Base-by-base conservation (phyloP, 2,113 vertebrate genomes). In the Siniperca knerii region DNA sequence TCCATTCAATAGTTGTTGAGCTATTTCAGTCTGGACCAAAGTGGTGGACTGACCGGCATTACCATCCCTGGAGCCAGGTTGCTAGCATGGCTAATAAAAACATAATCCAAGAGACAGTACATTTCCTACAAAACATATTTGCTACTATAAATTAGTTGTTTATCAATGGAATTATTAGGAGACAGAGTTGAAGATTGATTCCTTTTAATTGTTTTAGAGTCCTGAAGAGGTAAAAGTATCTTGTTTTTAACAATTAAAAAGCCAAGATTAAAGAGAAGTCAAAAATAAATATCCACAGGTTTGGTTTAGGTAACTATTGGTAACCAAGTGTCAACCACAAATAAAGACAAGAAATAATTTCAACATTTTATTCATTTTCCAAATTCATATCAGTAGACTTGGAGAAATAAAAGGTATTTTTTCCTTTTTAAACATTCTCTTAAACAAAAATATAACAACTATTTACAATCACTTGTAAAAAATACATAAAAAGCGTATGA, bases 391-490 rank as follows among this genome's bases (percentile, higher is more conserved):
- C 94, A 94, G 94, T 95, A 96, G 95, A 94, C 87, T 95, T 96
- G 91, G 94, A 96, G 96, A 96, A 96, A 94, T 96, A 97, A 97
- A 97, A 96, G 94, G 92, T 96, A 93, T 69, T 92, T 97, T 81
- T 86, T 87, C 52, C 54, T 84, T 84, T 90, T 94, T 90, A 96
- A 96, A 97, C 97, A 97, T 97, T 97, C 96, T 98, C 95, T 98
- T 97, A 95, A 98, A 97, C 96, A 98, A 98, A 95, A 99, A 99
- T 99, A 98, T 96, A 97, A 97, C 97, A 98, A 98, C 94, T 98
- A 98, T 98, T 96, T 98, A 98, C 97, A 97, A 94, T 96, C 96
- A 97, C 97, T 95, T 92, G 95, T 98, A 97, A 97, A 99, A 93
- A 98, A 97, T 96, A 98, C 96, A 97, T 97, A 95, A 91, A 97